Percentiles rank a stretch among this genome's conserved stretches.
These are phyloP conservation scores for Campylomormyrus numenius DNA, from an alignment of 2,113 vertebrate species.

Conservation along the genomic window DNA sequence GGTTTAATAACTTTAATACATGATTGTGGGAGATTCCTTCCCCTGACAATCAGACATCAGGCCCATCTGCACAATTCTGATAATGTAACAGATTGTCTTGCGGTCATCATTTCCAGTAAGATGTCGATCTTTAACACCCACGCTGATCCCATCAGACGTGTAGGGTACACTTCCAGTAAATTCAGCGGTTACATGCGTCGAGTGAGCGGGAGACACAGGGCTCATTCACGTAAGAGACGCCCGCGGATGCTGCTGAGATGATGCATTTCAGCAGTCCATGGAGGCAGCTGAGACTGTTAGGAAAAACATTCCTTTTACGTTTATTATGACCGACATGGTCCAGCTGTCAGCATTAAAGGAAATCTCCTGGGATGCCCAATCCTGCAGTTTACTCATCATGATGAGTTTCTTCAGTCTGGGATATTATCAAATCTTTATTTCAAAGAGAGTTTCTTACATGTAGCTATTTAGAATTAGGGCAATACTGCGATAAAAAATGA, in stretches of 20 bases:
- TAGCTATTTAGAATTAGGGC: not conserved
- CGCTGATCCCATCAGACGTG: not conserved
- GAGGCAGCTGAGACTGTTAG: not conserved
- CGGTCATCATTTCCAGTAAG: constrained; percentile 22
- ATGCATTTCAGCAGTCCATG: not conserved
- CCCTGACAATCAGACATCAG: not conserved
- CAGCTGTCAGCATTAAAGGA: not conserved
- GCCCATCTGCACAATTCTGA: not conserved
- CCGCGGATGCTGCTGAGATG: not conserved
- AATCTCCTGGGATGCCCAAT: not conserved
- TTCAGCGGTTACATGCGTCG: not conserved
- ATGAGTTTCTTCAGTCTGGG: not conserved
- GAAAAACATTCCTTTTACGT: not conserved
- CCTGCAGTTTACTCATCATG: not conserved
- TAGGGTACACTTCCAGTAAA: constrained; percentile 13
- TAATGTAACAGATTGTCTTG: constrained; percentile 20
- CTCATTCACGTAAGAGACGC: not conserved
- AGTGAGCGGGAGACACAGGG: not conserved
- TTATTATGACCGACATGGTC: not conserved
- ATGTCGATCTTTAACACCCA: constrained; percentile 17
- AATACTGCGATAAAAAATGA: not conserved
- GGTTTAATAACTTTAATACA: not conserved
- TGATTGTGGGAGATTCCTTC: not conserved
- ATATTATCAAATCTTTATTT: not conserved
- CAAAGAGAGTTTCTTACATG: not conserved